A percentile compares a stretch with the other conserved stretches of the same genome.
Evolutionary conservation across 2,888 invertebrate species (phyloP).

Genomic region (Piscicola geometra): DNA sequence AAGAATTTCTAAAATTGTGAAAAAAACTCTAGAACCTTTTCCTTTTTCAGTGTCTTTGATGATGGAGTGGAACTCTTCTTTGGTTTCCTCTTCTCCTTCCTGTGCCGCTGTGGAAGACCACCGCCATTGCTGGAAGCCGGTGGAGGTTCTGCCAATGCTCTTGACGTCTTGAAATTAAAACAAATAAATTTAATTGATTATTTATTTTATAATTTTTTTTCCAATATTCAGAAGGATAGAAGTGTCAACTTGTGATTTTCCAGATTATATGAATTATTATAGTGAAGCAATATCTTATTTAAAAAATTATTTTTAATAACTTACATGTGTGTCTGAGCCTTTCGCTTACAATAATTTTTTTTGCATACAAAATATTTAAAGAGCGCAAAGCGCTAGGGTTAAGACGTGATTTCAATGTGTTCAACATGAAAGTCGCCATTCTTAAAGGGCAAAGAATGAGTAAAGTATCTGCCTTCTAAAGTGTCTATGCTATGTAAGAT

Average conservation of each 20-base stretch:
- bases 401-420: neutral
- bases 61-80: constrained; percentile 61
- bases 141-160: too few species aligned
- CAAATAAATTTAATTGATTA: too few species aligned
- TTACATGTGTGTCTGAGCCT: neutral
- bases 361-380: neutral
- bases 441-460: neutral
- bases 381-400: neutral
- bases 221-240: too few species aligned
- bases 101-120: constrained; percentile 10
- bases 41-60: constrained; percentile 64
- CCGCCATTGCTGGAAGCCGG: neutral
- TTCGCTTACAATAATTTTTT: neutral
- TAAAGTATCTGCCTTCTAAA: too few species aligned
- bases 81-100: constrained; percentile 33
- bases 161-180: too few species aligned
- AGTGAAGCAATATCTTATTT: too few species aligned
- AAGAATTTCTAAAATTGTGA: neutral
- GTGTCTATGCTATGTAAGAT: too few species aligned
- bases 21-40: constrained; percentile 57
- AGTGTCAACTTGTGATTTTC: too few species aligned
- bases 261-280: too few species aligned
- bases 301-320: neutral
- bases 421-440: neutral
- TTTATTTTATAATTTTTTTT: too few species aligned